Base-by-base conservation (phyloP, 1,140 invertebrate genomes). In the Asobara japonica region DNA sequence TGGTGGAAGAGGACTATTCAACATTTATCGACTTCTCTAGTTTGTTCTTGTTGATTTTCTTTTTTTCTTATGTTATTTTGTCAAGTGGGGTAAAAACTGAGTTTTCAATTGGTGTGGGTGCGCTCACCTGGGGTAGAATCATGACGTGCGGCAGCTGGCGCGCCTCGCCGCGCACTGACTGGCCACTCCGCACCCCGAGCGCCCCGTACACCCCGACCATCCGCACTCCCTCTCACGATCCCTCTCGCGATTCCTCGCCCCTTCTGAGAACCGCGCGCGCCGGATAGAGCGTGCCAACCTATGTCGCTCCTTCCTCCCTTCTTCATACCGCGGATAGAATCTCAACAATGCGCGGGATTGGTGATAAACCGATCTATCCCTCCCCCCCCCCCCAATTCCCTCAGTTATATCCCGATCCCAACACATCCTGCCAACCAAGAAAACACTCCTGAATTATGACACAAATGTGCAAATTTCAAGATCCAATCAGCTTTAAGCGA, bases 161-260 rank as follows among this genome's bases (percentile, higher is more conserved):
- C 83, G 82, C 82, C 83, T 85, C 83, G 82, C 83, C 83, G 83
- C 83, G 83, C 83, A 85, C 83, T 85, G 81, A 84, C 81, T 82
- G 75, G 64, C 36, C 64, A 64, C 80, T 80, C 78, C 79, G 79
- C 80, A 78, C 75, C 77, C 78, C 77, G 76, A 76, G 73, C 77
- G 71, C 56, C 68, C 25, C 30, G 22, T 38, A 11, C 51, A n/a
- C n/a, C n/a, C n/a, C n/a, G n/a, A n/a, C n/a, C n/a, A n/a, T n/a
- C n/a, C n/a, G n/a, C n/a, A n/a, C n/a, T 61, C 36, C 18, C 13
- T 18, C 27, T 29, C 60, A 38, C 66, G 61, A 62, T 29, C 56
- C 77, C 72, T 67, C 64, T 72, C 67, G 68, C 76, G 56, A 25
- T 77, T 71, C 76, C 74, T 74, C 60, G 33, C 65, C 27, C 33